Evolutionary conservation across 2,113 vertebrate species (phyloP), one percentile per base, ranked within the genome.

Genomic region (Cyanistes caeruleus): DNA sequence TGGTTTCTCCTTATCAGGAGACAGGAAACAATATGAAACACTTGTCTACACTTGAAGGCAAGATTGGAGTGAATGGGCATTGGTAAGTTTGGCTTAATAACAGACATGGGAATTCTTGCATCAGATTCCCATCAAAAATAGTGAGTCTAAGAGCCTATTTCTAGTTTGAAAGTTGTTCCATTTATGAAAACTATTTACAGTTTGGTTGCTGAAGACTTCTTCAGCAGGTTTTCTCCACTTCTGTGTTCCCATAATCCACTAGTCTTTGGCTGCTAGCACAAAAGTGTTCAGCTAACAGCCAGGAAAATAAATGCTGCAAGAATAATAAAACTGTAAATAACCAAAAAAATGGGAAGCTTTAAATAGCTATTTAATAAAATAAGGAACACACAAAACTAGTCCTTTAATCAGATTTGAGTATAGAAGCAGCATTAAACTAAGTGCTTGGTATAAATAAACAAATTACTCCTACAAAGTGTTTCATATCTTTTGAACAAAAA

Each of bases 381-480:
- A 30, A 59, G 6, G 9, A 77, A 31, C 17, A 60, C 8, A 27
- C 5, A 78, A 74, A 87, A 28, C 7, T 23, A 65, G 10, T 81
- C 4, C 31, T 62, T 89, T 58, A 1, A 41, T 84, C 15, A 86
- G 21, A 59, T 89, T 74, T 81, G 13, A 59, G 14, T 59, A 58
- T 2, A 73, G 17, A 73, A 60, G 8, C 14, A 31, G 2, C n/a
- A 53, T 67, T 84, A 91, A 73, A 74, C 9, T 69, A 64, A 83
- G 33, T 76, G 19, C 7, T 49, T 70, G 4, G 9, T 77, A 60
- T 60, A 84, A 73, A 69, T 64, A 60, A 87, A 33, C 11, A 62
- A 76, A 78, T 62, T 1, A 58, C 6, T 85, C 9, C 19, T n/a
- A 65, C 0, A 0, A 56, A 62, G 2, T 9, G 33, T 65, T 80